Percentiles rank a stretch among this genome's conserved stretches.
Conservation (phyloP, 2,113 vertebrate genomes). For the Corynorhinus townsendii region DNA sequence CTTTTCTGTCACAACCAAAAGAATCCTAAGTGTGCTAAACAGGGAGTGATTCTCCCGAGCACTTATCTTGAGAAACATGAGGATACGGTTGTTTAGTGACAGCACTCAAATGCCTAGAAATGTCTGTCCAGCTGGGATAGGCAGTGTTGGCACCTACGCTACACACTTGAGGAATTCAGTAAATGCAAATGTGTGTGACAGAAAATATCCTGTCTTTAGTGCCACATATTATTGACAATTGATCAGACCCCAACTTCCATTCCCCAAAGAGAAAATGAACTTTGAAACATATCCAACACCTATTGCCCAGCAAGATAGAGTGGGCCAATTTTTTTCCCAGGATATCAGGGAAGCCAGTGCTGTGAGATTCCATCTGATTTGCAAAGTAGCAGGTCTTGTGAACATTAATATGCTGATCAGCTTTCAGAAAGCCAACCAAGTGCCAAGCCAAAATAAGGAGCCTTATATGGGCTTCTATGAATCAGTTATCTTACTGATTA, state of each 20-base stretch:
- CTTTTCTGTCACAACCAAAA: neutral
- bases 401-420: constrained; percentile 25
- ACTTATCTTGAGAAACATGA: neutral
- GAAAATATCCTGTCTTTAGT: neutral
- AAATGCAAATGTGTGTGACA: neutral
- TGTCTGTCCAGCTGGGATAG: neutral
- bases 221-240: neutral
- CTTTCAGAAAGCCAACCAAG: constrained; percentile 39
- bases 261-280: neutral
- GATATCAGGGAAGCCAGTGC: neutral
- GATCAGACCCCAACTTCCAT: neutral
- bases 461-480: constrained; percentile 42
- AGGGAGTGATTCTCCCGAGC: neutral
- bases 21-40: neutral
- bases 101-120: neutral
- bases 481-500: constrained; percentile 60
- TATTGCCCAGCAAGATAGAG: neutral
- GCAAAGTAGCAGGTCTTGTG: neutral
- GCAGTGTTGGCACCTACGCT: neutral
- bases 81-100: neutral
- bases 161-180: neutral
- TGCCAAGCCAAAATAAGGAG: constrained; percentile 6
- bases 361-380: constrained; percentile 11
- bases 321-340: neutral
- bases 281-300: neutral